Base-by-base conservation (phyloP, 2,113 vertebrate genomes). In the Synodontis membranacea region DNA sequence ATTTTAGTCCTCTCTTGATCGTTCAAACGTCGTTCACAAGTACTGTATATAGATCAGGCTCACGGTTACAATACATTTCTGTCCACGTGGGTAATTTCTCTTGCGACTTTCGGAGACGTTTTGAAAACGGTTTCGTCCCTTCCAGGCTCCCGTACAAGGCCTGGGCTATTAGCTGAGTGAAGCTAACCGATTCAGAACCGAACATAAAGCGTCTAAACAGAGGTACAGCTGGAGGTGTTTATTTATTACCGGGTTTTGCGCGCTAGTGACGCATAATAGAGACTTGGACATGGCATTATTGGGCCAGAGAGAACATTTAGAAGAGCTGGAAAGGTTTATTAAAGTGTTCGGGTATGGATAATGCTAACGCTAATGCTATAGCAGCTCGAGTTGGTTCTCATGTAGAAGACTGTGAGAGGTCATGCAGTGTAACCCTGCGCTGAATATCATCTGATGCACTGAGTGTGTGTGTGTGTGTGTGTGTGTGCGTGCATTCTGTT, bases 81-180 rank as follows among this genome's bases (percentile, higher is more conserved):
- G 74, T 76, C 14, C 23, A 1, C 11, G 3, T 46, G 39, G 28
- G 31, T 37, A 39, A n/a, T 76, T 56, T 39, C 56, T 21, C 11
- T 2, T n/a, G 15, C n/a, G 31, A 15, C 14, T 19, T 0, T 10
- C 15, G 19, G 58, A 23, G n/a, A 80, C 88, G 88, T 86, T 88
- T 82, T 54, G 14, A 80, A 83, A 72, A 80, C 17, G 64, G 39
- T 2, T 82, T 89, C n/a, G 86, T 88, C 86, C 89, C 75, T 64
- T 31, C 34, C 19, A 68, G 10, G 84, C 12, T 39, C 31, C 89
- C 79, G 84, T 89, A 89, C 6, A 48, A 86, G 80, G 81, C 84
- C 86, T 82, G 80, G 60, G 56, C 56, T 8, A 19, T 75, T 37
- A 75, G 78, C 70, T 54, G 62, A n/a, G n/a, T n/a, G n/a, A n/a